A percentile compares a stretch with the other conserved stretches of the same genome.
Evolutionary conservation across 2,797 vertebrate genomes (phyloP).

Genomic region (Sebastes kiyomatsui): DNA sequence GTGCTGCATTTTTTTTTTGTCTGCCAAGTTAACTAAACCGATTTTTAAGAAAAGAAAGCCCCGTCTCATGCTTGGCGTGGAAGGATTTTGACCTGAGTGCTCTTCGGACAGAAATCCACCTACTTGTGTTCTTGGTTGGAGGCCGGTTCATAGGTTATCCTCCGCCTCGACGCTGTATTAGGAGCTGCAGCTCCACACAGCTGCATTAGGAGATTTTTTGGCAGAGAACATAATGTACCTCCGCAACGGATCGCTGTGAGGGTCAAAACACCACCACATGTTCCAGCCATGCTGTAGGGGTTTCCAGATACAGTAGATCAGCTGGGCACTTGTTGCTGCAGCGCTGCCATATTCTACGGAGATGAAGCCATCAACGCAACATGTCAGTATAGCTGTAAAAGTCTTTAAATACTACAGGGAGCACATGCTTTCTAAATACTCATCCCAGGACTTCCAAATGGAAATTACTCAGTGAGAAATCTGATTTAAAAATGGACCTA

Average conservation of each 20-base stretch:
- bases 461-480: not conserved
- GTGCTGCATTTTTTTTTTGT: not conserved
- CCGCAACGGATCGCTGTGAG: conserved; percentile 39
- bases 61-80: not conserved
- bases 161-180: conserved; percentile 43
- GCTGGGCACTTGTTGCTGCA: conserved; percentile 38
- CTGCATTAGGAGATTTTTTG: conserved; percentile 43
- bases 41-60: not conserved
- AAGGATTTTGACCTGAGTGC: conserved; percentile 50
- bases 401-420: not conserved
- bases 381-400: not conserved
- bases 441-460: not conserved
- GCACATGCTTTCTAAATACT: not conserved
- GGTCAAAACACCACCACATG: conserved; percentile 49
- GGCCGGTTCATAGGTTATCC: conserved; percentile 71
- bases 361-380: not conserved
- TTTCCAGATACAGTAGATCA: conserved; percentile 8
- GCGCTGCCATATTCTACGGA: not conserved
- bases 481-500: not conserved
- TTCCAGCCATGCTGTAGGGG: conserved; percentile 16
- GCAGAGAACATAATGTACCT: conserved; percentile 42
- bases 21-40: conserved; percentile 1
- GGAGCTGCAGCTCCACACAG: conserved; percentile 17
- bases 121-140: conserved; percentile 73
- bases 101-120: conserved; percentile 59